Evolutionary conservation across 2,888 invertebrate genomes (phyloP), one percentile per base, ranked within the genome.

Genomic region (Lamellibrachia satsuma): DNA sequence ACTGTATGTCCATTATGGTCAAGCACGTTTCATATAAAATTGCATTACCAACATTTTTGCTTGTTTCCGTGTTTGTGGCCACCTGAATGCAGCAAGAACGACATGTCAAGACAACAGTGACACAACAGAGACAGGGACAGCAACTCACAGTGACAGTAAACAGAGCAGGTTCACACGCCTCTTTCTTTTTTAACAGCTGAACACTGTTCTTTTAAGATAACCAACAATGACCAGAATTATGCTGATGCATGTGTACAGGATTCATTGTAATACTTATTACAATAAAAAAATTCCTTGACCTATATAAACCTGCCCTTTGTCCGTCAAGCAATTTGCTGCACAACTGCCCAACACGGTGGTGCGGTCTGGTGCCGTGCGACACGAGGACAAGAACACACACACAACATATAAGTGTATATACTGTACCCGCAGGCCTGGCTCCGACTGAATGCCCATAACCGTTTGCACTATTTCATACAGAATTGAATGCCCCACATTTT

Each of bases 401-500:
- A 75, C 4, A 75, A 75, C 22, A n/a, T 15, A 75, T 39, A 75
- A 3, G 75, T 75, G 15, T 75, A 22, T 75, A 75, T 75, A 75
- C 75, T n/a, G 75, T 75, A 98, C 99, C 95, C 99, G 97, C 94
- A 99, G 97, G 91, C 99, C 99, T 96, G 98, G 98, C 97, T 99
- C 99, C 0, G 99, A 99, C 96, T 98, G 98, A 94, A 99, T 99
- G 96, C 99, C 99, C 99, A 99, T 99, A 93, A 99, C 99, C 51
- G 99, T 99, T 90, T 99, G 97, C 7, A 99, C 99, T 8, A 99
- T 99, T 97, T 99, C 99, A 97, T 99, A 99, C n/a, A 99, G 97
- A 96, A 99, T 99, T 90, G 99, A 99, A 97, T 99, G 99, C 94
- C 99, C 99, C 52, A 99, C 99, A 97, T 99, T 99, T 97, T 99